phyloP scores from a whole-genome alignment of 2,797 vertebrate species.

The Hoplostethus atlanticus region DNA sequence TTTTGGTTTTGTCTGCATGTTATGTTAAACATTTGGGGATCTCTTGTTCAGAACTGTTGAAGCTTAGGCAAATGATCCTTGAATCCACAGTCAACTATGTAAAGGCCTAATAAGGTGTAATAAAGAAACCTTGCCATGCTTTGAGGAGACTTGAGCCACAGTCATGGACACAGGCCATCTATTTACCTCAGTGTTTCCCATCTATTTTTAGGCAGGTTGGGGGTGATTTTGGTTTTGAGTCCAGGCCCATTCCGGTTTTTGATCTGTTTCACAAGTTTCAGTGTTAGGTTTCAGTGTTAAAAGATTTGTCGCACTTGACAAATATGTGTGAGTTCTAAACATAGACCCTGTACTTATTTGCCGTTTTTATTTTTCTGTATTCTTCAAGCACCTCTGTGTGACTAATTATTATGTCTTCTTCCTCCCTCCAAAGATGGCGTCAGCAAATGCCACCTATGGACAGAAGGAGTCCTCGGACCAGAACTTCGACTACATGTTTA shows the following conservation, averaged over 20 bases:
- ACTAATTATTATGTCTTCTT: constrained; percentile 22
- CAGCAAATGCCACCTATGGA: constrained; percentile 93
- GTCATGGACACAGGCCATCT: no score
- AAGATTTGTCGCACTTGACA: background rate
- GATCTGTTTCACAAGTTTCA: background rate
- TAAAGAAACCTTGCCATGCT: background rate
- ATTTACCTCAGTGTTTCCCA: background rate
- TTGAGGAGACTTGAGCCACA: background rate
- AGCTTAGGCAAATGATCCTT: no score
- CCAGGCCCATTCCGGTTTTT: background rate
- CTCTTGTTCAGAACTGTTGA: no score
- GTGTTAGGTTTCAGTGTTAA: background rate
- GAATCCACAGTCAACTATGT: background rate
- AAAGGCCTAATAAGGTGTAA: background rate
- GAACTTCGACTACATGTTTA: constrained; percentile 99
- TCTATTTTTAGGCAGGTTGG: background rate
- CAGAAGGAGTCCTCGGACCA: constrained; percentile 96
- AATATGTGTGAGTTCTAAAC: background rate
- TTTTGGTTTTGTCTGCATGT: no score
- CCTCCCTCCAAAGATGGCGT: constrained; percentile 89
- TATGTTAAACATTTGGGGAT: no score
- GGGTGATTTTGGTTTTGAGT: background rate
- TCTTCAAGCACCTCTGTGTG: background rate
- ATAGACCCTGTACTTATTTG: no score
- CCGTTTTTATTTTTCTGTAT: background rate